A percentile compares a stretch with the other conserved stretches of the same genome.
These are phyloP conservation scores for Crenuchus spilurus DNA, from an alignment of 2,797 vertebrate genomes.

Conservation along the genomic window DNA sequence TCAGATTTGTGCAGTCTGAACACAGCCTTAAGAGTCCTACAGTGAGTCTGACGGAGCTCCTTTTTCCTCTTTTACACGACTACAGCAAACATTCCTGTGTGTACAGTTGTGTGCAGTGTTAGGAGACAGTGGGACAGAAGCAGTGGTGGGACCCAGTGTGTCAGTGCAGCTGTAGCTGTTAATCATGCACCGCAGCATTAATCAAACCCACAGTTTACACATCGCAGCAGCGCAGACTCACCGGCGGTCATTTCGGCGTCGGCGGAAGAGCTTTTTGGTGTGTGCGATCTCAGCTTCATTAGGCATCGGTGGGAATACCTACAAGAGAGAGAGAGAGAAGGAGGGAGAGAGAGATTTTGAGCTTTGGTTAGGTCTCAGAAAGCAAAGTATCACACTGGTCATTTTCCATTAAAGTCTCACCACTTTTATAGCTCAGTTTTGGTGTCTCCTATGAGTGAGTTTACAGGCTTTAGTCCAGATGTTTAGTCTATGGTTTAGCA, in stretches of 20 bases:
- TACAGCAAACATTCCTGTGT: slow-evolving; percentile 27
- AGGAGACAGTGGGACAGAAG: not conserved
- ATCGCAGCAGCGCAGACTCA: slow-evolving; percentile 63
- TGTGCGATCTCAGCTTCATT: slow-evolving; percentile 95
- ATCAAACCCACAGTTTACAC: too few species aligned
- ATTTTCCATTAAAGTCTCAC: too few species aligned
- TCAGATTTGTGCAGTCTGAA: too few species aligned
- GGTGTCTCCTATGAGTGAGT: too few species aligned
- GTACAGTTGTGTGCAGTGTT: slow-evolving; percentile 16
- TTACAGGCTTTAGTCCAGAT: too few species aligned
- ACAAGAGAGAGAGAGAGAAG: slow-evolving; percentile 42
- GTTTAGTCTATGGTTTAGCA: too few species aligned
- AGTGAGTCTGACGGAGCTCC: slow-evolving; percentile 30
- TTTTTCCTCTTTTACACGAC: slow-evolving; percentile 3
- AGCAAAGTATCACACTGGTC: too few species aligned
- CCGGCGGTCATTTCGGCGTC: slow-evolving; percentile 91
- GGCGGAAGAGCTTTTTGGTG: slow-evolving; percentile 95
- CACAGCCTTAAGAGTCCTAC: not conserved
- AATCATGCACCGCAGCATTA: not conserved
- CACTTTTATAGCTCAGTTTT: too few species aligned
- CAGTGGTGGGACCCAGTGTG: not conserved
- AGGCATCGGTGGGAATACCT: slow-evolving; percentile 91
- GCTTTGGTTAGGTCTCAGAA: not conserved
- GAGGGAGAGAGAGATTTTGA: not conserved
- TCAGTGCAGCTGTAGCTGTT: not conserved